phyloP scores from a whole-genome alignment of 1,140 invertebrate species.

The Vanessa atalanta region DNA sequence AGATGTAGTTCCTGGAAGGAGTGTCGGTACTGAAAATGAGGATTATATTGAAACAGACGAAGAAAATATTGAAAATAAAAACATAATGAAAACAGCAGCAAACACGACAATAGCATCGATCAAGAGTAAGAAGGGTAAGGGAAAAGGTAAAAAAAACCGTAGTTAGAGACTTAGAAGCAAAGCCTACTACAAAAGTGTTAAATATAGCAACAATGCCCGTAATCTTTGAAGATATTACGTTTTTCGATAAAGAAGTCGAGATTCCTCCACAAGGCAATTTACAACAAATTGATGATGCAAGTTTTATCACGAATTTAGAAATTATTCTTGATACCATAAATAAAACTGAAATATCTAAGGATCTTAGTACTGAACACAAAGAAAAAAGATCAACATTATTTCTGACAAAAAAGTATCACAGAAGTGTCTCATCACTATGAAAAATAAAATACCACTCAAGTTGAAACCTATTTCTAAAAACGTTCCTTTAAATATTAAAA shows the following conservation, averaged over 20 bases:
- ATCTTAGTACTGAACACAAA: neutral
- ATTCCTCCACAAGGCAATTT: constrained; percentile 5
- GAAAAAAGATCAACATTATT: constrained; percentile 4
- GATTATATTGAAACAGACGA: neutral
- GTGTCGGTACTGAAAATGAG: constrained; percentile 3
- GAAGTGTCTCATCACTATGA: constrained; percentile 2
- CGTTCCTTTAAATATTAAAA: neutral
- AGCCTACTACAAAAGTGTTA: neutral
- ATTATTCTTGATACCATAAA: neutral
- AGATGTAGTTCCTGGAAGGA: constrained; percentile 5
- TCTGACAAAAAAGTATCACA: neutral
- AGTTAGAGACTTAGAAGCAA: constrained; percentile 3
- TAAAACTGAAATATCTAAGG: neutral
- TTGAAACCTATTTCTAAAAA: constrained; percentile 2
- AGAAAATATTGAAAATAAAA: constrained; percentile 1
- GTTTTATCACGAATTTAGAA: neutral
- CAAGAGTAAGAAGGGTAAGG: neutral
- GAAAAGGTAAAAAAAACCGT: constrained; percentile 2
- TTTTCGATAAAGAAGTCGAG: constrained; percentile 1
- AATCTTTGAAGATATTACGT: constrained; percentile 2
- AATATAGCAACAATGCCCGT: constrained; percentile 3
- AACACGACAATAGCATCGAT: constrained; percentile 1
- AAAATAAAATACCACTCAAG: constrained; percentile 1
- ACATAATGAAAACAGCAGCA: neutral
- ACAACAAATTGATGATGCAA: constrained; percentile 1